Evolutionary conservation across 2,797 vertebrate genomes (phyloP).

Genomic region (Syngnathus rostellatus): DNA sequence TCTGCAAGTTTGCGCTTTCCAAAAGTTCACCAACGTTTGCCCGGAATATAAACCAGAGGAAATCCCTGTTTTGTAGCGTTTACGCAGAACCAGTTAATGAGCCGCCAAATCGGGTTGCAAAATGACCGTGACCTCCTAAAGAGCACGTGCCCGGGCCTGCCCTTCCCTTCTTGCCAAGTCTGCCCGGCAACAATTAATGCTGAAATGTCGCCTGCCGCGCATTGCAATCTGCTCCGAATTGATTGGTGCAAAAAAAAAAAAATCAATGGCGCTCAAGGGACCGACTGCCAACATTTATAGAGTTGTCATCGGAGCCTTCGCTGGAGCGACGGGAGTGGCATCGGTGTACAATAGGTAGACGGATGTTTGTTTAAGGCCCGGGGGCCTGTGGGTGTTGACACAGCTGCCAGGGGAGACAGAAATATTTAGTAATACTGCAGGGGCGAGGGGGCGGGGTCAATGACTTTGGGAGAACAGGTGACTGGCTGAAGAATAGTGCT

Average conservation of each 20-base stretch:
- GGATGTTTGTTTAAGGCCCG: slow-evolving; percentile 65
- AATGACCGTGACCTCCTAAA: slow-evolving; percentile 28
- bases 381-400: slow-evolving; percentile 68
- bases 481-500: background rate
- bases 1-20: slow-evolving; percentile 4
- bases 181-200: slow-evolving; percentile 61
- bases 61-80: background rate
- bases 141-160: slow-evolving; percentile 15
- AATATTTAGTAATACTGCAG: slow-evolving; percentile 37
- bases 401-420: slow-evolving; percentile 61
- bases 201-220: slow-evolving; percentile 52
- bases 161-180: slow-evolving; percentile 27
- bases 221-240: slow-evolving; percentile 48
- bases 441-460: slow-evolving; percentile 15
- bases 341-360: slow-evolving; percentile 45
- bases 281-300: slow-evolving; percentile 50
- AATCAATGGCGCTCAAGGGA: slow-evolving; percentile 60
- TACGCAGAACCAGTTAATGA: background rate
- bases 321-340: slow-evolving; percentile 31
- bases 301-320: slow-evolving; percentile 49
- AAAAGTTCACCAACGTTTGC: background rate
- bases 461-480: background rate
- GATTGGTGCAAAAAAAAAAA: slow-evolving; percentile 50
- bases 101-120: background rate
- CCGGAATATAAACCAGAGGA: background rate